phyloP scores from a whole-genome alignment of 2,888 invertebrate genomes.

The Drosophila quinaria region DNA sequence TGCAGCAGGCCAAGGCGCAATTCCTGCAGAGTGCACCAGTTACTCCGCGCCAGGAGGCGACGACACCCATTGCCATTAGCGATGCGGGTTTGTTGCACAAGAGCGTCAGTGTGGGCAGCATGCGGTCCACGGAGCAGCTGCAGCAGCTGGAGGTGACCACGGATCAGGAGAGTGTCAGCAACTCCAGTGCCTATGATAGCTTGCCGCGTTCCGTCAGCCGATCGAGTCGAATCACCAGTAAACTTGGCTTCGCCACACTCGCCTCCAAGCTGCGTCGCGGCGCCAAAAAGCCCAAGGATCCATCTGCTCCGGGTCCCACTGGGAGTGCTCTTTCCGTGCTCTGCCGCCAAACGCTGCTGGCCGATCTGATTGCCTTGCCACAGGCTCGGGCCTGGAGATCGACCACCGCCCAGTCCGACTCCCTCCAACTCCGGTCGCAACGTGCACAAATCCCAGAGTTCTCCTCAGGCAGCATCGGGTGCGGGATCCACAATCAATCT shows the following conservation, averaged over 20 bases:
- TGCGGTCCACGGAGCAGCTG: slow-evolving; percentile 76
- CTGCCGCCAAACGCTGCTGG: slow-evolving; percentile 91
- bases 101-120: slow-evolving; percentile 92
- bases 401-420: slow-evolving; percentile 61
- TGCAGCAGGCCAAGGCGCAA: slow-evolving; percentile 90
- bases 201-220: slow-evolving; percentile 85
- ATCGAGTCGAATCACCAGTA: slow-evolving; percentile 83
- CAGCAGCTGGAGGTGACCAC: slow-evolving; percentile 63
- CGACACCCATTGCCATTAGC: slow-evolving; percentile 85
- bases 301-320: slow-evolving; percentile 71
- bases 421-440: slow-evolving; percentile 25
- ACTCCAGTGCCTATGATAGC: slow-evolving; percentile 86
- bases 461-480: slow-evolving; percentile 77
- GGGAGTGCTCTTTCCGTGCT: slow-evolving; percentile 89
- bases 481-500: slow-evolving; percentile 20
- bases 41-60: slow-evolving; percentile 64
- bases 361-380: slow-evolving; percentile 86
- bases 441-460: slow-evolving; percentile 83
- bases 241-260: slow-evolving; percentile 87
- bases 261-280: slow-evolving; percentile 88
- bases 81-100: slow-evolving; percentile 88
- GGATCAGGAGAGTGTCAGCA: slow-evolving; percentile 84
- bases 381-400: slow-evolving; percentile 50
- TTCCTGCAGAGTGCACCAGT: slow-evolving; percentile 87
- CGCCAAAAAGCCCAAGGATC: slow-evolving; percentile 69